Base-by-base conservation (phyloP, 2,113 vertebrate species). In the Calidris pygmaea region DNA sequence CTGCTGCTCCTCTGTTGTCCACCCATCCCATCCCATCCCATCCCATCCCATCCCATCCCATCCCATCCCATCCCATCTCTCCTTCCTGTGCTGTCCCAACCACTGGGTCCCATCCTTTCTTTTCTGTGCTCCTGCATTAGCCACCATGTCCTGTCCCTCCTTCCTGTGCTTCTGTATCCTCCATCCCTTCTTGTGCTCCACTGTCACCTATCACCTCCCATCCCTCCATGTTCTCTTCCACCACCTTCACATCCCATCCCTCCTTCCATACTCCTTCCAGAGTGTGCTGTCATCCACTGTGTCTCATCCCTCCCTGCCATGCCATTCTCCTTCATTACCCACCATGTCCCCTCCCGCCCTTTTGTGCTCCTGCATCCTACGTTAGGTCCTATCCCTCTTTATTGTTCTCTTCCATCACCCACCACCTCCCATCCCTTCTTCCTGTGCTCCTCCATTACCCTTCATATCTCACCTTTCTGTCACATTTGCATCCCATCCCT, bases 1-100 rank as follows among this genome's bases (percentile, higher is more conserved):
- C 12, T 2, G 4, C 35, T 70, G 22, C 34, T 70, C 3, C 35
- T 77, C 34, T 0, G 0, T 30, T 63, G 29, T 58, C 50, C 22
- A 53, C 45, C 9, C 16, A 45, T 45, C 43, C 43, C 43, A 43
- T 43, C 15, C 43, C 15, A 16, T 43, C 43, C 43, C n/a, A n/a
- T n/a, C 45, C 9, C 16, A 45, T 45, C 43, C 43, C 43, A 43
- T 43, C 15, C 43, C 15, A 16, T 43, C 43, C 43, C n/a, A n/a
- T n/a, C 41, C 41, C 43, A 45, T 45, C 6, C 35, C 26, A 58
- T 34, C 29, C 67, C n/a, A 17, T 68, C 41, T 24, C 34, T 62
- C 30, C 26, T 52, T 89, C 35, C 59, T 56, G 9, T 70, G 34
- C 21, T 53, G n/a, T 37, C 62, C 53, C 12, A 56, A 21, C 41